Evolutionary conservation across 2,888 invertebrate species (phyloP), one percentile per base, ranked within the genome.

Genomic region (Stictocephala bisonia): DNA sequence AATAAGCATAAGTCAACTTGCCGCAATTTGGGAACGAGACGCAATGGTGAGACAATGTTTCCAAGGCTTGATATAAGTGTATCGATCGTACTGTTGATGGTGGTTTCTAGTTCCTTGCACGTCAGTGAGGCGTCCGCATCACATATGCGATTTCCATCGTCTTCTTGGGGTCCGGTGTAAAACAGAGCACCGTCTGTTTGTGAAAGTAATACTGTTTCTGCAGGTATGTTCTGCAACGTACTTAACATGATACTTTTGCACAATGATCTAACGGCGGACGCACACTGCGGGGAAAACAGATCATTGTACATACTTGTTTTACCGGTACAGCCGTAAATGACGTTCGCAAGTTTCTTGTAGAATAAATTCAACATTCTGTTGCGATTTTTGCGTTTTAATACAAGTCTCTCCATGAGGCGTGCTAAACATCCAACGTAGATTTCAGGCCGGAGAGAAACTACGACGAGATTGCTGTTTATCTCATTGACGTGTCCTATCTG

Each of bases 161-260:
- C n/a, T n/a, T n/a, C n/a, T n/a, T n/a, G n/a, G n/a, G n/a, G n/a
- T n/a, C n/a, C n/a, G n/a, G n/a, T n/a, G n/a, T n/a, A n/a, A 22
- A 51, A 11, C 20, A 51, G 51, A 22, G n/a, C 51, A 20, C 51
- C 51, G 51, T 51, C 51, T 11, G 51, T 51, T 24, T 51, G 51
- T 11, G 51, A 6, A 6, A 11, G 22, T 22, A 51, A 22, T 3
- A 51, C 24, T 20, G 11, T 18, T 18, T 15, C 4, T 4, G 4
- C 3, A 7, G 18, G 4, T 24, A 51, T 9, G 4, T 13, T 51
- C 4, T 51, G n/a, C 18, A 51, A 24, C 22, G 51, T 51, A 22
- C 22, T 4, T 6, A 18, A 20, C 20, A 51, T 11, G 20, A 51
- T 24, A 11, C n/a, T 51, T 22, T 20, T 7, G 18, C 51, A 51